Evolutionary conservation across 2,113 vertebrate species (phyloP), one percentile per base, ranked within the genome.

Genomic region (Pelmatolapia mariae): DNA sequence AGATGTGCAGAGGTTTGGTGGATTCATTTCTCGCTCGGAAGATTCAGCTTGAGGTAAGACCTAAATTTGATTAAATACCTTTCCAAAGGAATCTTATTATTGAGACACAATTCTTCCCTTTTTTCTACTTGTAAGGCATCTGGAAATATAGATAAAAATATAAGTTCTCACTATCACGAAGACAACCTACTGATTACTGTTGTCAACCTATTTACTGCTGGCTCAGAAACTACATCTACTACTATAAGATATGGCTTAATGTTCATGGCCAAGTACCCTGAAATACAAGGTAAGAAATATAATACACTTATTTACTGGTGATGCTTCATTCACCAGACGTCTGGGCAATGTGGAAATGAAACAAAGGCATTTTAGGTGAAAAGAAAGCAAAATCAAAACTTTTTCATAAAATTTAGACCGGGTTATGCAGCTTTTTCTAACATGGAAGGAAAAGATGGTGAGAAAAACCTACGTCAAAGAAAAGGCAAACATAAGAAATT

Each of bases 91-190:
- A 43, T 43, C 36, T 24, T 43, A 66, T 66, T 66, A 66, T 19
- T 66, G 61, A 66, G 33, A 66, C 0, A 0, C 0, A 71, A 43
- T 71, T 71, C 38, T 71, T 71, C 59, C n/a, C 63, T 10, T 15
- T 43, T 68, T 68, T 15, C 19, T 68, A 68, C 66, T 71, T 71
- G 7, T 43, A 71, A 43, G 66, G 36, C 66, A 71, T 71, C 66
- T 43, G 66, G 66, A 40, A 16, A 71, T 71, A 16, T 16, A 15
- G 36, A 66, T 38, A 66, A 66, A 66, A 66, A 66, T 38, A 66
- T 2, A 66, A 38, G 38, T 43, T 71, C 38, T 71, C 38, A 71
- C 66, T 71, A 43, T 71, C 1, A 71, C 5, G 2, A 71, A 71
- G 36, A 71, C 36, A 71, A 71, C 66, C 36, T 71, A 24, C 36